A percentile compares a stretch with the other conserved stretches of the same genome.
phyloP scores from a whole-genome alignment of 2,797 vertebrate genomes.

The Rhincodon typus region DNA sequence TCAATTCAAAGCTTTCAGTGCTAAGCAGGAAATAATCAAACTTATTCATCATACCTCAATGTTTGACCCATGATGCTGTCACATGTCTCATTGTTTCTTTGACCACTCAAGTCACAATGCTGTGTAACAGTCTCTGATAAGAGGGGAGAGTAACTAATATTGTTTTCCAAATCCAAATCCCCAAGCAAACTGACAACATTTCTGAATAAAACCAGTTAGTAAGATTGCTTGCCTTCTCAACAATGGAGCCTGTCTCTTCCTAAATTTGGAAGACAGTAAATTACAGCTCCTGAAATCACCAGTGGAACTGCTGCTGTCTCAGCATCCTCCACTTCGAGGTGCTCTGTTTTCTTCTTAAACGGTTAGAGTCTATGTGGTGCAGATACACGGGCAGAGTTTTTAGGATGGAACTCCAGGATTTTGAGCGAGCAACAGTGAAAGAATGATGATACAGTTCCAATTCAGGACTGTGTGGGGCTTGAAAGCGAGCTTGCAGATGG shows the following conservation, averaged over 20 bases:
- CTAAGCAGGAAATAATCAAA: background rate
- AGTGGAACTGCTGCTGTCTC: too few relatives aligned
- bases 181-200: background rate
- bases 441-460: background rate
- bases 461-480: background rate
- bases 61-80: background rate
- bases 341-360: background rate
- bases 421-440: background rate
- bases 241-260: background rate
- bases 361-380: background rate
- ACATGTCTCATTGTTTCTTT: background rate
- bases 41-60: background rate
- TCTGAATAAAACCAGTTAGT: background rate
- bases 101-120: background rate
- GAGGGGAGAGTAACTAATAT: background rate
- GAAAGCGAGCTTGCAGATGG: background rate
- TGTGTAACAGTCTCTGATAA: background rate
- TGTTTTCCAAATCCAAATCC: background rate
- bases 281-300: background rate
- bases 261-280: background rate
- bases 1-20: background rate
- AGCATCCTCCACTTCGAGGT: background rate
- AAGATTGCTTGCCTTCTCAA: background rate
- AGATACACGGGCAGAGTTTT: background rate
- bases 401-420: background rate